phyloP scores from a whole-genome alignment of 2,113 vertebrate species.

The Galemys pyrenaicus region DNA sequence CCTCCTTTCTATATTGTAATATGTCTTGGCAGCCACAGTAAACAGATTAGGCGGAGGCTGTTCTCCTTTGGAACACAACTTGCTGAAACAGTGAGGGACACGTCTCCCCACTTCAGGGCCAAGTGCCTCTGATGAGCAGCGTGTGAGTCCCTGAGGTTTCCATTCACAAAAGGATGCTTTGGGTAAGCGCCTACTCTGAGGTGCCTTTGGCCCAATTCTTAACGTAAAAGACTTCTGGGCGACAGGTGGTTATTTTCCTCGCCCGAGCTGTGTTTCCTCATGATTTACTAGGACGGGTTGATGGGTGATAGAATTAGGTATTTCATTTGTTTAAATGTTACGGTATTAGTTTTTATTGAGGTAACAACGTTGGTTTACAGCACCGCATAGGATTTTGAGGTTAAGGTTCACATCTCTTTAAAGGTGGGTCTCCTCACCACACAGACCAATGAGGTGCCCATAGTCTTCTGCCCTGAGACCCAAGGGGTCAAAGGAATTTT shows the following conservation, averaged over 20 bases:
- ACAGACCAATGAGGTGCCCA: too few relatives aligned
- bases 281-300: background rate
- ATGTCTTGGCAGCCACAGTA: slow-evolving; percentile 59
- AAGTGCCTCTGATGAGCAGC: background rate
- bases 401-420: too few relatives aligned
- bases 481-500: too few relatives aligned
- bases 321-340: background rate
- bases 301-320: background rate
- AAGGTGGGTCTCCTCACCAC: too few relatives aligned
- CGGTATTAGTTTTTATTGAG: too few relatives aligned
- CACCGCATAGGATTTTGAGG: too few relatives aligned
- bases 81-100: background rate
- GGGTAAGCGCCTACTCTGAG: background rate
- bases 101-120: background rate
- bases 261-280: background rate
- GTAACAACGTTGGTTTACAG: too few relatives aligned
- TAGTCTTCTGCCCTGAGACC: too few relatives aligned
- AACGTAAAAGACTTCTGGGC: background rate
- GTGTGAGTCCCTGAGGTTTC: background rate
- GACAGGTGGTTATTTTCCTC: background rate
- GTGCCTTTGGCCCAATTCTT: background rate
- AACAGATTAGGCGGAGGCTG: slow-evolving; percentile 51
- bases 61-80: slow-evolving; percentile 38
- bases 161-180: background rate
- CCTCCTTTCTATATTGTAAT: slow-evolving; percentile 46